Base-by-base conservation (phyloP, 2,888 invertebrate species). In the Ischnus inquisitorius region DNA sequence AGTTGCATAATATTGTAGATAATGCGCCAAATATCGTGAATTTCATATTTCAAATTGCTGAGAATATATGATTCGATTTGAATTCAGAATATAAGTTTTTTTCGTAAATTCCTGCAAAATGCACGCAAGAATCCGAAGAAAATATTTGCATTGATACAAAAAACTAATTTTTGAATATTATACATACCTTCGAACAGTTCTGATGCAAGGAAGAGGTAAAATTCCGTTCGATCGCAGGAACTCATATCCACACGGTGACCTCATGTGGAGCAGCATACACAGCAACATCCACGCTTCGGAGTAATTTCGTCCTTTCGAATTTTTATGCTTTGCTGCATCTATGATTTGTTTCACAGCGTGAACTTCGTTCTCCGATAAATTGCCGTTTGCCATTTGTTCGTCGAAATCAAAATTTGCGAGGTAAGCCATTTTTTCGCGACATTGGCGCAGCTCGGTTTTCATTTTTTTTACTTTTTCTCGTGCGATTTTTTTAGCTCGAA, bases 271-370 rank as follows among this genome's bases (percentile, higher is more conserved):
- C 2, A 86, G 69, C 81, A 85, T 78, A 72, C 87, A 87, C 8
- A 84, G 54, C 10, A 87, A 68, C 19, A 87, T 79, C 83, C 84
- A 86, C 6, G 85, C 82, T 67, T 87, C 85, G 2, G 82, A 82
- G 72, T 87, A 86, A 41, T 78, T 74, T 5, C 78, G 71, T 3
- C 83, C 84, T 75, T 69, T 75, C 4, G 72, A 46, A 78, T 60
- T 81, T 46, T 80, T 84, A 54, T 25, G 71, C 22, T 79, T 71
- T 22, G 80, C 77, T 16, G 80, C 80, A 25, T 83, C 68, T 28
- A 85, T 60, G 14, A 85, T 85, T 74, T 76, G 72, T 51, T 64
- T 39, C 25, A 85, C n/a, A 12, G 68, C 80, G 46, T 72, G 65
- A 16, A 72, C n/a, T 77, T 80, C 68, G 48, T 80, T 83, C 22